phyloP scores from a whole-genome alignment of 2,888 invertebrate genomes.

The Agonopterix subpropinquella region DNA sequence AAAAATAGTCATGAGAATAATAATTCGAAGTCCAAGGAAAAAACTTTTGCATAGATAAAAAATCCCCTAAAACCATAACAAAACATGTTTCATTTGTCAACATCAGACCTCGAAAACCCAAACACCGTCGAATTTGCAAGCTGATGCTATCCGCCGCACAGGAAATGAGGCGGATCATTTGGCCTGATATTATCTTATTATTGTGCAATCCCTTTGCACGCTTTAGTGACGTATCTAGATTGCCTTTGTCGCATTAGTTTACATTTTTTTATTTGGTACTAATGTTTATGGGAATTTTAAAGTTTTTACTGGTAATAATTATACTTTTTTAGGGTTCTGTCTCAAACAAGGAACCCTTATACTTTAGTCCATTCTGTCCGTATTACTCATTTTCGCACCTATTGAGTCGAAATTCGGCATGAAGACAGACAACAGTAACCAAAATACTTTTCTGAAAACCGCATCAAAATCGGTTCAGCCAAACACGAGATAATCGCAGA shows the following conservation, averaged over 20 bases:
- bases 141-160: conserved; percentile 14
- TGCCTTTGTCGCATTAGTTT: neutral
- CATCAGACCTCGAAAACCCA: conserved; percentile 3
- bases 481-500: no score
- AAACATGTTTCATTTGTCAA: conserved; percentile 2
- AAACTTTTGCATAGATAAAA: no score
- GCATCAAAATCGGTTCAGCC: no score
- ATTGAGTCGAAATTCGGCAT: no score
- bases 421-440: no score
- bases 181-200: conserved; percentile 19
- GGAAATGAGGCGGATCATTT: conserved; percentile 24
- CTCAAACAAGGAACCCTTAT: no score
- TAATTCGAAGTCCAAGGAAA: no score
- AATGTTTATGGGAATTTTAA: neutral
- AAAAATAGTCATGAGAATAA: no score
- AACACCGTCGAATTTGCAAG: conserved; percentile 15
- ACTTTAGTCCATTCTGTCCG: neutral
- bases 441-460: no score
- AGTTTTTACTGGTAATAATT: no score
- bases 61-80: no score
- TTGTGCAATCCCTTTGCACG: conserved; percentile 13
- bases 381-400: conserved; percentile 1
- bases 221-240: conserved; percentile 5
- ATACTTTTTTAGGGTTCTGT: neutral
- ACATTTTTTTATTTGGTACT: neutral